These are phyloP conservation scores for Enteromius trimaculatus DNA, from an alignment of 2,797 vertebrate species.

Conservation along the genomic window DNA sequence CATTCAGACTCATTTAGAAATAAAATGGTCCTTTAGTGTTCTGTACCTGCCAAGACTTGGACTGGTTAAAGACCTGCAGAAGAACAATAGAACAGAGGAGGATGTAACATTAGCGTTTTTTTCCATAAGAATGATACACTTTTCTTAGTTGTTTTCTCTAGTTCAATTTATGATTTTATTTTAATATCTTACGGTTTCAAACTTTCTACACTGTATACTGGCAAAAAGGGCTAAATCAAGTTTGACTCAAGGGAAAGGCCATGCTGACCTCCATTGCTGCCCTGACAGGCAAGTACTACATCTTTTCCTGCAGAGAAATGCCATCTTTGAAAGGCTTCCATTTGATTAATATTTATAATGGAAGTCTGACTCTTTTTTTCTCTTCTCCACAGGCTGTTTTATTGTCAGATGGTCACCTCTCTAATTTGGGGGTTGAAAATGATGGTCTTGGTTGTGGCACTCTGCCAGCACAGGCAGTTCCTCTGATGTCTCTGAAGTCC, in stretches of 20 bases:
- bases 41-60: conserved; percentile 70
- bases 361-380: conserved; percentile 69
- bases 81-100: conserved; percentile 45
- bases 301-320: conserved; percentile 77
- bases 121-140: conserved; percentile 18
- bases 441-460: conserved; percentile 49
- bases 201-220: background rate
- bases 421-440: conserved; percentile 66
- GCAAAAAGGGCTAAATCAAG: conserved; percentile 53
- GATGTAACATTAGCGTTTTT: conserved; percentile 25
- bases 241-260: conserved; percentile 56
- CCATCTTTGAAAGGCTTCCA: conserved; percentile 77
- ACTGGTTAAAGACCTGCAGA: conserved; percentile 68
- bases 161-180: conserved; percentile 8
- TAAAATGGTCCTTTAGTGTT: conserved; percentile 75
- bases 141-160: conserved; percentile 5
- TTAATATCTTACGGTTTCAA: conserved; percentile 30
- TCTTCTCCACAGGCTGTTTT: conserved; percentile 66
- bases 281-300: conserved; percentile 75
- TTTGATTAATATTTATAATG: conserved; percentile 81
- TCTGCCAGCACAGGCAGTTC: conserved; percentile 50
- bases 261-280: conserved; percentile 69
- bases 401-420: conserved; percentile 71
- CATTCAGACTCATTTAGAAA: conserved; percentile 80
- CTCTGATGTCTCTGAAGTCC: conserved; percentile 37